phyloP scores from a whole-genome alignment of 2,888 invertebrate genomes.

The Labia minor region DNA sequence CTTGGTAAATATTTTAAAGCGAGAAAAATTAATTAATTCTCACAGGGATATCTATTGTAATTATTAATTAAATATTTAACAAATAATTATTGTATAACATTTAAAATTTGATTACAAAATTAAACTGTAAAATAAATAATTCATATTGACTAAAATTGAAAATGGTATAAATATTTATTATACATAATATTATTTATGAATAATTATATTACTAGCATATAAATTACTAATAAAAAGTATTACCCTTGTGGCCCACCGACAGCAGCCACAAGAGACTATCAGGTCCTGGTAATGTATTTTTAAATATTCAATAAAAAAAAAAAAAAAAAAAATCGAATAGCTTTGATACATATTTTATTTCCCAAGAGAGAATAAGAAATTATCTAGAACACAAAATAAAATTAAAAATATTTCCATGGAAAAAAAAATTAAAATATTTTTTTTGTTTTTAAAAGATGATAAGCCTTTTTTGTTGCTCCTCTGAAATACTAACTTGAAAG shows the following conservation, averaged over 20 bases:
- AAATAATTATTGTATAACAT: background rate
- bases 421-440: too few relatives aligned
- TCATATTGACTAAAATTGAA: background rate
- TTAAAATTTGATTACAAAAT: slow-evolving; percentile 3
- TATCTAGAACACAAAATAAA: too few relatives aligned
- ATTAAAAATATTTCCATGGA: too few relatives aligned
- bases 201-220: background rate
- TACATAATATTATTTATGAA: background rate
- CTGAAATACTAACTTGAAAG: too few relatives aligned
- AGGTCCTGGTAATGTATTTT: too few relatives aligned
- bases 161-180: background rate
- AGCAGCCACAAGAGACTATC: too few relatives aligned
- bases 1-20: background rate
- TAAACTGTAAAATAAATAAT: background rate
- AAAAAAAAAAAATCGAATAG: too few relatives aligned
- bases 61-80: background rate
- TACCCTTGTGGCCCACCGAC: background rate
- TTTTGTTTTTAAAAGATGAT: too few relatives aligned
- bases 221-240: background rate
- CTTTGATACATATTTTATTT: too few relatives aligned
- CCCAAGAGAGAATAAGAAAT: too few relatives aligned
- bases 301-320: too few relatives aligned
- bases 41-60: background rate
- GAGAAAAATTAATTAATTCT: background rate
- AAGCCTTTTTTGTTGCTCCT: too few relatives aligned